Percentiles rank a stretch among this genome's conserved stretches.
phyloP scores from a whole-genome alignment of 1,140 invertebrate species.

The Myzus persicae region DNA sequence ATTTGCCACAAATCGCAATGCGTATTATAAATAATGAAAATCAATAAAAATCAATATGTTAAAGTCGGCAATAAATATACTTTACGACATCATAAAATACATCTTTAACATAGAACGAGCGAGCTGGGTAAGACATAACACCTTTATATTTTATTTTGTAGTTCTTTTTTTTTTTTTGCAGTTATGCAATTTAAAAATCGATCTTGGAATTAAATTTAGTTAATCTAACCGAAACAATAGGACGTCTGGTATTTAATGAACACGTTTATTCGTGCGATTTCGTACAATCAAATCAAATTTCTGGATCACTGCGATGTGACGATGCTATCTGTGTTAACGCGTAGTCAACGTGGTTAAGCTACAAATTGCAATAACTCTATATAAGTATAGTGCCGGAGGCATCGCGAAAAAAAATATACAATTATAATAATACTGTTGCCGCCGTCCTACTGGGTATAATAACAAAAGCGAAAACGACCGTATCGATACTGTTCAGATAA shows the following conservation, averaged over 20 bases:
- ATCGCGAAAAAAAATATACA: not conserved
- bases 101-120: no score
- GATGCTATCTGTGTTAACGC: not conserved
- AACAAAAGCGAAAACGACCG: conserved; percentile 6
- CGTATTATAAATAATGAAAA: not conserved
- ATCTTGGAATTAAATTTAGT: not conserved
- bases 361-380: not conserved
- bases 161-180: no score
- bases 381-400: not conserved
- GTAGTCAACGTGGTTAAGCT: not conserved
- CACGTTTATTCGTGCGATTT: no score
- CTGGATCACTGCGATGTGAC: not conserved
- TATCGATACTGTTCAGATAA: not conserved
- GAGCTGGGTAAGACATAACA: no score
- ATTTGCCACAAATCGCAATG: not conserved
- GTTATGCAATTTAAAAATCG: not conserved
- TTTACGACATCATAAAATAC: no score
- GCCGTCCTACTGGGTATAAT: not conserved
- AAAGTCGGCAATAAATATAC: no score
- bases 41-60: no score
- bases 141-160: no score
- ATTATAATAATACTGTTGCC: not conserved
- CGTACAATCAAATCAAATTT: not conserved
- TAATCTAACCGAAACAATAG: not conserved
- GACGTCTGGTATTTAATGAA: no score